Evolutionary conservation across 2,113 vertebrate species (phyloP).

Genomic region (Rana temporaria): DNA sequence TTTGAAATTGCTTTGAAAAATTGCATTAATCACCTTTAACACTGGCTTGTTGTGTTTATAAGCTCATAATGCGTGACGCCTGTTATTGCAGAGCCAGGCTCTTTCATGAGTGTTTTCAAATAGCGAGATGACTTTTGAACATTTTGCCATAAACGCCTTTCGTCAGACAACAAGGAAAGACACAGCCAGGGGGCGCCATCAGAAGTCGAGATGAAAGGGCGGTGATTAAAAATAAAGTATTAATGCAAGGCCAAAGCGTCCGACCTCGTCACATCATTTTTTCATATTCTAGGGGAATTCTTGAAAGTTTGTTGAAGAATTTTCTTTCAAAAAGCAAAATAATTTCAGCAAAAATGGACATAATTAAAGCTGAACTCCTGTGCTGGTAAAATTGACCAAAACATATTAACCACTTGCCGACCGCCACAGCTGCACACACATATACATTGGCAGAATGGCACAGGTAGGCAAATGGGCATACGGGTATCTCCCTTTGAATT

Average conservation of each 20-base stretch:
- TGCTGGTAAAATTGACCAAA: too few species aligned
- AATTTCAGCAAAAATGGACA: background rate
- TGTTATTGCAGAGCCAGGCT: conserved; percentile 18
- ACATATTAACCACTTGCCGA: too few species aligned
- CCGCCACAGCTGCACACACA: too few species aligned
- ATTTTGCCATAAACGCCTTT: conserved; percentile 13
- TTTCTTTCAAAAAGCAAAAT: too few species aligned
- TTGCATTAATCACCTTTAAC: conserved; percentile 44
- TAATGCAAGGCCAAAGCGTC: background rate
- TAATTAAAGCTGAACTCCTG: too few species aligned
- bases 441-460: too few species aligned
- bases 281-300: background rate
- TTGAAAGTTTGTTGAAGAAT: background rate
- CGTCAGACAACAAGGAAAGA: conserved; percentile 24
- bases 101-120: conserved; percentile 41
- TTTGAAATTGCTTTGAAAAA: conserved; percentile 48
- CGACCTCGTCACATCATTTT: background rate
- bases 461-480: too few species aligned
- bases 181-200: background rate
- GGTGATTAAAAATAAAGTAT: conserved; percentile 19
- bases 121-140: conserved; percentile 32
- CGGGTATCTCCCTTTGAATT: too few species aligned
- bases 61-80: conserved; percentile 37
- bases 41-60: conserved; percentile 16
- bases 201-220: conserved; percentile 31